A percentile compares a stretch with the other conserved stretches of the same genome.
phyloP scores from a whole-genome alignment of 2,888 invertebrate species.

The Hydriomena furcata region DNA sequence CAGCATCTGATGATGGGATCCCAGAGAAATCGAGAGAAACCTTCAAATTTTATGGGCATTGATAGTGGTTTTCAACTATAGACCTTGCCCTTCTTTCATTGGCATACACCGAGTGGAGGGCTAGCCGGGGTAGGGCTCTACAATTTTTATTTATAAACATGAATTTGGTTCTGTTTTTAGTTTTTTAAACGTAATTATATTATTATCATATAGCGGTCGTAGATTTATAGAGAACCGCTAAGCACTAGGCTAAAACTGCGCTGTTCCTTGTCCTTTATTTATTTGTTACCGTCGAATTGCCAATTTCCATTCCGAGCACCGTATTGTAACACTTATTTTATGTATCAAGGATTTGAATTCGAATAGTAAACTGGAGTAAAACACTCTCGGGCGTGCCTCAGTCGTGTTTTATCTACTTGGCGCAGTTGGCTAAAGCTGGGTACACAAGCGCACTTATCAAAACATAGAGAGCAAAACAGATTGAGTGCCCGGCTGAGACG shows the following conservation, averaged over 20 bases:
- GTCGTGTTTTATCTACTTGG: slow-evolving; percentile 55
- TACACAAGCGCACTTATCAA: background rate
- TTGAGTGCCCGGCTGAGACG: too few species aligned
- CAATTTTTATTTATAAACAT: too few species aligned
- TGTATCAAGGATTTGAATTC: slow-evolving; percentile 32
- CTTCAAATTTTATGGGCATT: too few species aligned
- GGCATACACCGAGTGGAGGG: too few species aligned
- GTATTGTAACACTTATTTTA: slow-evolving; percentile 29
- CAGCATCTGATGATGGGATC: too few species aligned
- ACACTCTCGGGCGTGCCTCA: slow-evolving; percentile 39
- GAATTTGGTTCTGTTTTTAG: too few species aligned
- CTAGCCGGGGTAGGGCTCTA: too few species aligned
- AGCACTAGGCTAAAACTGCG: slow-evolving; percentile 1
- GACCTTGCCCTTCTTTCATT: too few species aligned
- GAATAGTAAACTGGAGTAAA: slow-evolving; percentile 36
- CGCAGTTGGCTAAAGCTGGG: slow-evolving; percentile 17
- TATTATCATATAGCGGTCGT: background rate
- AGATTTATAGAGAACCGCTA: background rate
- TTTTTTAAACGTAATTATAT: too few species aligned
- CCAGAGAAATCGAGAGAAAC: too few species aligned
- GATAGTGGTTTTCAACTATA: too few species aligned
- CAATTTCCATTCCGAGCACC: slow-evolving; percentile 20
- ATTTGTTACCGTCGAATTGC: slow-evolving; percentile 37
- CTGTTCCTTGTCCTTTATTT: slow-evolving; percentile 14
- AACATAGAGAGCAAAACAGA: too few species aligned